Conservation (phyloP, 2,797 vertebrate genomes). For the Lates japonicus region DNA sequence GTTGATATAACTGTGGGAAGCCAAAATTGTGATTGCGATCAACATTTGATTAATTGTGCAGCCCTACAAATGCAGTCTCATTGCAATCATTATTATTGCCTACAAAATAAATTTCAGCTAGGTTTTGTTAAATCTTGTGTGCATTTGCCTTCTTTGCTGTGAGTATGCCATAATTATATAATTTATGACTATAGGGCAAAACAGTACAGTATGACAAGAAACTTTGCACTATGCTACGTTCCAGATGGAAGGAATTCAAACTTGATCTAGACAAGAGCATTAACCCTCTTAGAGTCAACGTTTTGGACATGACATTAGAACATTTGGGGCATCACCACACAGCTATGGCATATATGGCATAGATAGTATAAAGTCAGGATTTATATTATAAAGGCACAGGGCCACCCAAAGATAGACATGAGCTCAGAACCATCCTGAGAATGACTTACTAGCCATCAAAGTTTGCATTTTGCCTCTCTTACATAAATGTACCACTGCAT, state of each 20-base stretch:
- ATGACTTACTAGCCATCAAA: not conserved
- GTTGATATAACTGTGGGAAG: too few relatives aligned
- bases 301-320: not conserved
- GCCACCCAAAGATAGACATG: not conserved
- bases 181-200: too few relatives aligned
- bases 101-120: not conserved
- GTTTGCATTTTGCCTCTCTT: not conserved
- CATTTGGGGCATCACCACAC: not conserved
- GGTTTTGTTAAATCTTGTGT: not conserved
- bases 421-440: not conserved
- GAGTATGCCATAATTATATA: too few relatives aligned
- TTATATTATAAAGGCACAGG: not conserved
- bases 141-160: not conserved
- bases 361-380: not conserved
- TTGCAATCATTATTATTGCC: not conserved
- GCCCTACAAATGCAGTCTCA: not conserved
- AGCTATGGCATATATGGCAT: not conserved
- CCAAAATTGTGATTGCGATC: too few relatives aligned
- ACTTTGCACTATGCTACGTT: not conserved
- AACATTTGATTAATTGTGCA: too few relatives aligned
- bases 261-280: not conserved
- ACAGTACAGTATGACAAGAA: too few relatives aligned
- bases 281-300: not conserved
- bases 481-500: slow-evolving; percentile 7
- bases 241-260: not conserved